A percentile compares a stretch with the other conserved stretches of the same genome.
Evolutionary conservation across 1,140 invertebrate genomes (phyloP).

Genomic region (Stratiolaelaps scimitus): DNA sequence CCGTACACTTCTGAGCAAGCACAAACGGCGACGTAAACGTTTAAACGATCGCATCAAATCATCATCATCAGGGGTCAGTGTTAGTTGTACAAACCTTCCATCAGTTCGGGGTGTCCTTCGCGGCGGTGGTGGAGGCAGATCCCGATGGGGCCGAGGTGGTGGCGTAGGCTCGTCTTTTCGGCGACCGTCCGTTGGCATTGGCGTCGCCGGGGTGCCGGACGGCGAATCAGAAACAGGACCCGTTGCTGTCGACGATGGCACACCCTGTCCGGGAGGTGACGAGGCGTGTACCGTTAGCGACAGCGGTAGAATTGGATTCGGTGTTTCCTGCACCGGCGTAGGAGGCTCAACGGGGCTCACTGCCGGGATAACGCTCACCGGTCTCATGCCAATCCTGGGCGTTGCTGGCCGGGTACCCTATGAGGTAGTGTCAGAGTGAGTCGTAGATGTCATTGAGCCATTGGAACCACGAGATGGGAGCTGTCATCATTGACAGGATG

Average conservation of each 20-base stretch:
- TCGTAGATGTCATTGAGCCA: no score
- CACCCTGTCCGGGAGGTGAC: neutral
- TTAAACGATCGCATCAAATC: no score
- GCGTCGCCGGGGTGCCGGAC: no score
- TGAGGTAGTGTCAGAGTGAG: no score
- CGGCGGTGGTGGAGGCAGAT: slow-evolving; percentile 21
- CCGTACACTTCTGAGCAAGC: no score
- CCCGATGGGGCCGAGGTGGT: neutral
- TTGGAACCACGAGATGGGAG: no score
- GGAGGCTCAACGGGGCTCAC: slow-evolving; percentile 17
- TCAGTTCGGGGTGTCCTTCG: slow-evolving; percentile 7
- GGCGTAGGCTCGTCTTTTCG: slow-evolving; percentile 1
- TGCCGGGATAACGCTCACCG: neutral
- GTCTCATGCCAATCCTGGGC: no score
- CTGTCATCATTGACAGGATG: no score
- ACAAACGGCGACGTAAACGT: no score
- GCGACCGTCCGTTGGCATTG: neutral
- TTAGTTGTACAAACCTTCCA: neutral
- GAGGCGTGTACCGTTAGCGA: neutral
- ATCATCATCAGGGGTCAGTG: no score
- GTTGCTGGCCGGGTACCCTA: no score
- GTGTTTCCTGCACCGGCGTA: slow-evolving; percentile 22
- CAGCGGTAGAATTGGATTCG: neutral
- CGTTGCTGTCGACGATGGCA: neutral
- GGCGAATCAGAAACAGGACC: no score